phyloP scores from a whole-genome alignment of 2,113 vertebrate genomes.

The human (Homo sapiens) region DNA sequence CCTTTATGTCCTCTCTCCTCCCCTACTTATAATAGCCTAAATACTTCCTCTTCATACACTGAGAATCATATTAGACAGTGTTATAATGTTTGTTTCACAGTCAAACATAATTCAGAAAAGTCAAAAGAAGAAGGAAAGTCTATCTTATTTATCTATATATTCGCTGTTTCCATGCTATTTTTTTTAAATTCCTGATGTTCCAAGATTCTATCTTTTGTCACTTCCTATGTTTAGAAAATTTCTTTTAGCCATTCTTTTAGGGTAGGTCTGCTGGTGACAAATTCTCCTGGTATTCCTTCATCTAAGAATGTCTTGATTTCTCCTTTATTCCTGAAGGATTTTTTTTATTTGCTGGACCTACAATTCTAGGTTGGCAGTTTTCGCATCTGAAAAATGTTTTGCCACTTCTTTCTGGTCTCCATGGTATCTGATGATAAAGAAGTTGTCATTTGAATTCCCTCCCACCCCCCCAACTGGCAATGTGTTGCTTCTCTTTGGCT shows the following conservation, averaged over 20 bases:
- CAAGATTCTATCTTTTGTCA: neutral
- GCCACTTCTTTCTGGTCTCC: neutral
- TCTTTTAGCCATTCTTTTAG: neutral
- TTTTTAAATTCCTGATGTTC: neutral
- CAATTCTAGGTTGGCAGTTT: neutral
- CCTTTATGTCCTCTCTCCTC: neutral
- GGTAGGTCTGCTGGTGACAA: neutral
- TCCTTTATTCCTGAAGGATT: neutral
- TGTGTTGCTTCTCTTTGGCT: neutral
- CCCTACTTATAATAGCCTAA: neutral
- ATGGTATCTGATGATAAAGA: neutral
- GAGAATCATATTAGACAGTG: neutral
- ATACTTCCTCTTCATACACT: neutral
- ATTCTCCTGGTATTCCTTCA: neutral
- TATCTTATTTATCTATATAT: neutral
- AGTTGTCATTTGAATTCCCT: neutral
- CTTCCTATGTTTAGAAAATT: neutral
- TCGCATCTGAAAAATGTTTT: neutral
- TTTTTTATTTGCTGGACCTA: neutral
- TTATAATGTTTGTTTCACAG: neutral
- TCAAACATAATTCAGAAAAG: neutral
- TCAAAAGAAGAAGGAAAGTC: neutral
- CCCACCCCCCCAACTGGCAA: neutral
- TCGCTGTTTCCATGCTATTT: neutral
- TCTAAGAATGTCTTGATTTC: neutral